Conservation (phyloP, 1,140 invertebrate genomes). For the Antheraea pernyi region DNA sequence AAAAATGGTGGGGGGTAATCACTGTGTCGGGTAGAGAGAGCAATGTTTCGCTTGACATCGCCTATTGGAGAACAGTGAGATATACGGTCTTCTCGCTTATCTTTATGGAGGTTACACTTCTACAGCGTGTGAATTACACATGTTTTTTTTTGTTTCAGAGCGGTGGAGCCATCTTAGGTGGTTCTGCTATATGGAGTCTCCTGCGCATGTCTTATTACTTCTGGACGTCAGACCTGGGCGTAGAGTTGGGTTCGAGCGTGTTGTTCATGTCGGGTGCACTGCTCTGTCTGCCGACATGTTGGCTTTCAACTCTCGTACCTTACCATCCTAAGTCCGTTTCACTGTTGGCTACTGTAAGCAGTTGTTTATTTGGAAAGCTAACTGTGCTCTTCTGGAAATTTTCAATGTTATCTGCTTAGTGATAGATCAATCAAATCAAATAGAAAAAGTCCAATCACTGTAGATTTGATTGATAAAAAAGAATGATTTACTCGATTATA, state of each 20-base stretch:
- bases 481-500: too few species aligned
- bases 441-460: too few species aligned
- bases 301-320: slow-evolving; percentile 57
- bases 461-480: too few species aligned
- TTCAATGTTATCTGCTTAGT: too few species aligned
- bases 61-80: too few species aligned
- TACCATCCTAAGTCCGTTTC: slow-evolving; percentile 46
- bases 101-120: too few species aligned
- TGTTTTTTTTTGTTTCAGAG: slow-evolving; percentile 36
- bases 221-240: slow-evolving; percentile 64
- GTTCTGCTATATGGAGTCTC: slow-evolving; percentile 53
- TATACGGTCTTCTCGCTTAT: too few species aligned
- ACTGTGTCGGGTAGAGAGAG: too few species aligned
- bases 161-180: slow-evolving; percentile 56
- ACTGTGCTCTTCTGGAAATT: neutral
- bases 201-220: slow-evolving; percentile 69
- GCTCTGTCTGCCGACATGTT: slow-evolving; percentile 59
- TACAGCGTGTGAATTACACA: slow-evolving; percentile 2
- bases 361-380: neutral
- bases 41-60: too few species aligned
- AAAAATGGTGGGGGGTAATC: too few species aligned
- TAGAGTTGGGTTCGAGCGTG: slow-evolving; percentile 51
- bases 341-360: slow-evolving; percentile 46
- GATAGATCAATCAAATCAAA: too few species aligned
- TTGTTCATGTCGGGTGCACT: slow-evolving; percentile 53